These are phyloP conservation scores for Dendrolimus punctatus DNA, from an alignment of 1,140 invertebrate species.

Conservation along the genomic window DNA sequence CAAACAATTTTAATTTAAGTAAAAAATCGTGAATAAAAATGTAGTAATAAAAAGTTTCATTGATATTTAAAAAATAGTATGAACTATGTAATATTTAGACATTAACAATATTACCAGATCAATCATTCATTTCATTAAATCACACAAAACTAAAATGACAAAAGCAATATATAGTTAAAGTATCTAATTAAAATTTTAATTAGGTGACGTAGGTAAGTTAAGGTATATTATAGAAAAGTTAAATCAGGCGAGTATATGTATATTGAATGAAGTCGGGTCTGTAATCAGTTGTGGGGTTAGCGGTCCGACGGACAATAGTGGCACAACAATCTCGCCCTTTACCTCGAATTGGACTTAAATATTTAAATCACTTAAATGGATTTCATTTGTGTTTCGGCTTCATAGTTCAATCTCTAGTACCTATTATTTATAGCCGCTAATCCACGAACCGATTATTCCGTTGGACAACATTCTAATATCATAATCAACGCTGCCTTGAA, in stretches of 20 bases:
- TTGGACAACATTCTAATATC: constrained; percentile 36
- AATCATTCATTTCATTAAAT: not conserved
- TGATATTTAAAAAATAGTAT: constrained; percentile 1
- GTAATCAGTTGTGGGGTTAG: constrained; percentile 57
- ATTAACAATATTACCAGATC: not conserved
- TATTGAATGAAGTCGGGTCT: constrained; percentile 62
- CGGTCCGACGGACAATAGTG: constrained; percentile 53
- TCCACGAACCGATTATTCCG: constrained; percentile 16
- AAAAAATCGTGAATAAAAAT: too few species aligned
- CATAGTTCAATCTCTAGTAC: constrained; percentile 21
- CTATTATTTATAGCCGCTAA: constrained; percentile 33
- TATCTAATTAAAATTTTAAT: too few species aligned
- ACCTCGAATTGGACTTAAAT: constrained; percentile 65
- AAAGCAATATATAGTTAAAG: too few species aligned
- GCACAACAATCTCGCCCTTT: constrained; percentile 67
- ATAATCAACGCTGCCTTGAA: constrained; percentile 29
- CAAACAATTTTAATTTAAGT: too few species aligned
- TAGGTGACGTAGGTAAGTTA: not conserved
- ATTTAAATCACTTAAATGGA: constrained; percentile 69
- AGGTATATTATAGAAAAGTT: constrained; percentile 24
- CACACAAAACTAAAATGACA: not conserved
- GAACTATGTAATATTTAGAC: not conserved
- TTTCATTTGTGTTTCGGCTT: constrained; percentile 56
- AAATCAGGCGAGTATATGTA: constrained; percentile 41
- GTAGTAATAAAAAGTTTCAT: not conserved